Evolutionary conservation across 2,797 vertebrate genomes (phyloP), one percentile per base, ranked within the genome.

Genomic region (Leucoraja ocellata): DNA sequence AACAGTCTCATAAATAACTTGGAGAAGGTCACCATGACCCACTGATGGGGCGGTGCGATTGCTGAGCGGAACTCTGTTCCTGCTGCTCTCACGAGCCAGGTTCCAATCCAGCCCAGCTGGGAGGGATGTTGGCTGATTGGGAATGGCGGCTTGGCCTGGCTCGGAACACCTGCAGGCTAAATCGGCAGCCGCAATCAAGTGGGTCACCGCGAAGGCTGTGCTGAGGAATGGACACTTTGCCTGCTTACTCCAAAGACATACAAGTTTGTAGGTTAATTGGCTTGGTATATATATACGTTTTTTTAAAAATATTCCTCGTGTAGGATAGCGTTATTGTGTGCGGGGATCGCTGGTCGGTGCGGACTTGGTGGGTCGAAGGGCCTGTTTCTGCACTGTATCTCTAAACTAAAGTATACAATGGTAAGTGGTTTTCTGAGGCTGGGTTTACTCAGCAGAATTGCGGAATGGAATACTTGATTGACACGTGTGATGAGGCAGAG

Each of bases 1-100:
- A 54, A 92, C n/a, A n/a, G 71, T 74, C 68, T 92, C 71, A 76
- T 74, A 92, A 92, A 74, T 58, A 46, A 92, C 39, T 92, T n/a
- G 65, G 21, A 63, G 28, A 68, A 68, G 90, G 90, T 76, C 39
- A 46, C 5, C 73, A 2, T 58, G 90, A 74, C 71, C 32, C 36
- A 14, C 10, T 23, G 68, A 91, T 46, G 46, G 88, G 39, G 23
- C 68, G 65, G 65, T n/a, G 4, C 36, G 4, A 73, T 91, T 39
- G 88, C 21, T 92, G 2, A 28, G 14, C 61, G 21, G 21, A 73
- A 54, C 71, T 25, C 4, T n/a, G 25, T 23, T n/a, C 39, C 54
- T 92, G 14, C 36, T 68, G n/a, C 32, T 90, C 86, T 83, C 28
- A 84, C 11, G 81, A 36, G 16, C 84, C 28, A 32, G 88, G 68